Base-by-base conservation (phyloP, 2,888 invertebrate species). In the Idaea biselata region DNA sequence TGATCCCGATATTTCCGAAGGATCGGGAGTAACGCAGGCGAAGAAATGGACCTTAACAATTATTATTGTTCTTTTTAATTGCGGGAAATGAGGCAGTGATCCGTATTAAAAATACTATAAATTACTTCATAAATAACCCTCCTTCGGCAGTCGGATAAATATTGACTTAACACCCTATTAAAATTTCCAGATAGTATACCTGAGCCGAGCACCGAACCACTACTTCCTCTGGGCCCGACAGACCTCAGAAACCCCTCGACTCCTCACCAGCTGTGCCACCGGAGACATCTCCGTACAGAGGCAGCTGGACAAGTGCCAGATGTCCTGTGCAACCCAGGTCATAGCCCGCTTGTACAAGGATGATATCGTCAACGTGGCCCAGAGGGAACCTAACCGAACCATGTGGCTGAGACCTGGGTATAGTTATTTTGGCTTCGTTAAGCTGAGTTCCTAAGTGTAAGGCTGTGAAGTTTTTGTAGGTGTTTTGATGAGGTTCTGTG, bases 381-480 rank as follows among this genome's bases (percentile, higher is more conserved):
- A 90, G 59, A 73, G 91, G 16, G 92, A 92, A 70, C 83, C 75
- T 0, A 88, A 91, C 75, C 76, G 87, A 33, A 90, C 86, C 1
- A 74, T 92, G 16, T 86, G 86, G 83, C 81, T 91, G 0, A 64
- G 81, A 65, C 84, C 83, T 0, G 91, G 91, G 0, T 87, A 88
- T 72, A 82, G 86, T 3, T 90, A 87, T 78, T 75, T 91, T 63
- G 91, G 91, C 1, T 89, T 92, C 61, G 78, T 91, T 6, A 91
- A 91, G 84, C 81, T 92, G 73, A 85, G 86, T 83, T 87, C 90
- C 84, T 91, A 87, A 80, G n/a, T n/a, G n/a, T n/a, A 63, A 65
- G 82, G 83, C 86, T 87, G 87, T 86, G 84, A 84, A 74, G 70
- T 18, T 65, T 65, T 69, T 72, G 63, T 66, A 60, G 58, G 62